Percentiles rank a stretch among this genome's conserved stretches.
phyloP scores from a whole-genome alignment of 1,140 invertebrate genomes.

The Conopomorpha cramerella region DNA sequence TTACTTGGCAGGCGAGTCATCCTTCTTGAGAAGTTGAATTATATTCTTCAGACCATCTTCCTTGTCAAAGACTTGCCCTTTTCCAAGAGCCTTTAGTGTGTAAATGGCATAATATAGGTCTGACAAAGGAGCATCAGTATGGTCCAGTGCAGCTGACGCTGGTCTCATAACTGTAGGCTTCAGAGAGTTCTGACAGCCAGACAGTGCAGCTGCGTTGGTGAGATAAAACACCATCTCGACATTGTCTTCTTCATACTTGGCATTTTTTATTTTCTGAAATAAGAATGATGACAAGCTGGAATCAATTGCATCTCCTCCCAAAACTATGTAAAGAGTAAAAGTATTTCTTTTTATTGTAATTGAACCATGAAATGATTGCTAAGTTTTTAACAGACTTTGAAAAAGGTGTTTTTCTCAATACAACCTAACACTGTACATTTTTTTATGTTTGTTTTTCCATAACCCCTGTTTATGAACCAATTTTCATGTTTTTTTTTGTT shows the following conservation, averaged over 20 bases:
- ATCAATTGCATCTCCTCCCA: too few species aligned
- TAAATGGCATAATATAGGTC: constrained; percentile 45
- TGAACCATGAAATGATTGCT: too few species aligned
- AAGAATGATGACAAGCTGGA: too few species aligned
- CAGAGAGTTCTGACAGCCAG: constrained; percentile 37
- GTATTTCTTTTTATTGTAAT: too few species aligned
- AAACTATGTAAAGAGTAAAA: too few species aligned
- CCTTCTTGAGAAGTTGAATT: constrained; percentile 73
- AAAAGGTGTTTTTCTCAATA: too few species aligned
- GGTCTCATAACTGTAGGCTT: constrained; percentile 28
- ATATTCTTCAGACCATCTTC: constrained; percentile 67
- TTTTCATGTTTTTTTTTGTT: too few species aligned
- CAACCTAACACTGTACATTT: too few species aligned
- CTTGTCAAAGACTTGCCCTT: constrained; percentile 47
- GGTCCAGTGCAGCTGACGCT: constrained; percentile 28
- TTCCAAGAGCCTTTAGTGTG: constrained; percentile 43
- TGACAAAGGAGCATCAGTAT: constrained; percentile 31
- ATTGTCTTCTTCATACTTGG: constrained; percentile 37
- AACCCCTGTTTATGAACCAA: too few species aligned
- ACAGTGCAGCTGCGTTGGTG: constrained; percentile 28
- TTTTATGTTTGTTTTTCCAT: too few species aligned
- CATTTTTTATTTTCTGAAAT: constrained; percentile 26
- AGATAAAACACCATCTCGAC: constrained; percentile 48
- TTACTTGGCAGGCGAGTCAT: constrained; percentile 75
- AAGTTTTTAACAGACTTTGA: too few species aligned